Conservation (phyloP, 1,140 invertebrate species). For the Sesamia nonagrioides region DNA sequence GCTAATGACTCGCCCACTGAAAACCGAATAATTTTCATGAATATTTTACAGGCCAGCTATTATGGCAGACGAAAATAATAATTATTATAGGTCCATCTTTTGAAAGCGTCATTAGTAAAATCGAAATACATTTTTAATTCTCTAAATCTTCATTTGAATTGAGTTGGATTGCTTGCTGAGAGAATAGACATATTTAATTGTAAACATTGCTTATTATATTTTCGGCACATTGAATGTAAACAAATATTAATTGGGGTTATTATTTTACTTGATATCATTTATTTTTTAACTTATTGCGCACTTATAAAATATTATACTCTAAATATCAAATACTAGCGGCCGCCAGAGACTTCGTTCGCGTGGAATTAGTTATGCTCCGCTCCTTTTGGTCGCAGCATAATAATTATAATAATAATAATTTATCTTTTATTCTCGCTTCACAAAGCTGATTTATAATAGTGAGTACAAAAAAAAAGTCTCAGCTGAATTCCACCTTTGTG, state of each 20-base stretch:
- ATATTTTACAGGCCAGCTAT: constrained; percentile 63
- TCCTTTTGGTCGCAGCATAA: too few species aligned
- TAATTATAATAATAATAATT: too few species aligned
- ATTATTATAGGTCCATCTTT: constrained; percentile 54
- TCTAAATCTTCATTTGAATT: constrained; percentile 15
- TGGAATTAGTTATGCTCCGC: too few species aligned
- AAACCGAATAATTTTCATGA: constrained; percentile 67
- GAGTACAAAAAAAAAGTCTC: too few species aligned
- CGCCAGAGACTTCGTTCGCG: too few species aligned
- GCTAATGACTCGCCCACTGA: constrained; percentile 74
- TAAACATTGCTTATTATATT: constrained; percentile 35
- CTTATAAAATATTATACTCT: too few species aligned
- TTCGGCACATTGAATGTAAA: neutral
- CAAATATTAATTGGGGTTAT: neutral
- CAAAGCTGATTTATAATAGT: too few species aligned
- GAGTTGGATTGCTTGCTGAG: constrained; percentile 30
- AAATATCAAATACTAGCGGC: too few species aligned
- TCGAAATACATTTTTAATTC: constrained; percentile 54
- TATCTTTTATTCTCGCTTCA: too few species aligned
- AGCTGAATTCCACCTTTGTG: too few species aligned
- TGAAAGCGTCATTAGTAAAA: constrained; percentile 52
- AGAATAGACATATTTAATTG: constrained; percentile 16
- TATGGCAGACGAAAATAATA: constrained; percentile 54
- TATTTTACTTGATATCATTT: neutral
- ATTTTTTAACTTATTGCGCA: too few species aligned